These are phyloP conservation scores for Pogona vitticeps DNA, from an alignment of 2,113 vertebrate genomes.

Conservation along the genomic window DNA sequence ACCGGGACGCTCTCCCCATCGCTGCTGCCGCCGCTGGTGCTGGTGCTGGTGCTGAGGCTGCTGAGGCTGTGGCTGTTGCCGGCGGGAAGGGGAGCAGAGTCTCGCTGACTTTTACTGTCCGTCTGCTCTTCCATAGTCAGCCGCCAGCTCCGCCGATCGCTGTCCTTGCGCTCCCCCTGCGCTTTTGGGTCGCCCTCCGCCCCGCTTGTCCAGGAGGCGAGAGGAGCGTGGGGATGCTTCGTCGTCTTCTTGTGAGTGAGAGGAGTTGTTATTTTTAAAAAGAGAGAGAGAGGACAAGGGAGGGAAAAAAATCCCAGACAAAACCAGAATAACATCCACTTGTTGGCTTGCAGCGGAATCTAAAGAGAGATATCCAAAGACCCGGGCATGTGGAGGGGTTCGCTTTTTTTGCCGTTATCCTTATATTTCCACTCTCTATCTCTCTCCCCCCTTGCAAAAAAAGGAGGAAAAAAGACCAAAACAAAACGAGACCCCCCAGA, in stretches of 20 bases:
- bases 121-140: conserved; percentile 70
- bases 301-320: neutral
- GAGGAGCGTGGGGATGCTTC: conserved; percentile 29
- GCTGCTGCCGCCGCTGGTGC: conserved; percentile 73
- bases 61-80: conserved; percentile 71
- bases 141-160: conserved; percentile 63
- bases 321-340: conserved; percentile 40
- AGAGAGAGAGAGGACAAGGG: neutral
- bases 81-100: conserved; percentile 74
- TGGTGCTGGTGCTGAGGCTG: conserved; percentile 59
- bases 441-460: conserved; percentile 15
- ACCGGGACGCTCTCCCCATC: conserved; percentile 87
- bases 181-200: conserved; percentile 43
- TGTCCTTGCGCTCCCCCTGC: conserved; percentile 37
- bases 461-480: conserved; percentile 14
- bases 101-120: conserved; percentile 71
- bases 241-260: neutral
- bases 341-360: conserved; percentile 33
- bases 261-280: neutral
- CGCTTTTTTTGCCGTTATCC: conserved; percentile 15
- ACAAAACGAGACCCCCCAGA: conserved; percentile 28
- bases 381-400: conserved; percentile 6
- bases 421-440: conserved; percentile 40
- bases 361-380: conserved; percentile 35
- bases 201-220: conserved; percentile 62